Evolutionary conservation across 2,797 vertebrate genomes (phyloP), one percentile per base, ranked within the genome.

Genomic region (Smutsia temminckii): DNA sequence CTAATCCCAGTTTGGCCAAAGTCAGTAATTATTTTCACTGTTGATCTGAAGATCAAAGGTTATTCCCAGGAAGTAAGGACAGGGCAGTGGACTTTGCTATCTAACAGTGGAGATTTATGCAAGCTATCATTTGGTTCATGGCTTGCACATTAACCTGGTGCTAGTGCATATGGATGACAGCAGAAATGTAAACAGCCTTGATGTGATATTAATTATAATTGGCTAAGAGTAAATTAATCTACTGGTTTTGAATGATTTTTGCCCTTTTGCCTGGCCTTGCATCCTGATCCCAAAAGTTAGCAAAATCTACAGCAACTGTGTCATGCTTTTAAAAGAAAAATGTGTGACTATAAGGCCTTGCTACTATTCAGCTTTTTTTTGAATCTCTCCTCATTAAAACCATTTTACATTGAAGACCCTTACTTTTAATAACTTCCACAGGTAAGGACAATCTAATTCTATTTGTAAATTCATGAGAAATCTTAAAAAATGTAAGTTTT

Each of bases 1-100:
- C 97, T 98, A 96, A 97, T 97, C 95, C 95, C 63, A 89, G 86
- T 91, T 97, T 98, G 95, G 96, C 91, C 94, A 97, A 97, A 98
- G 96, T 94, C 96, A 89, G 97, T 98, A 98, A 98, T 98, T 99
- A 97, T 97, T 98, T 98, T 99, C 97, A 93, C 97, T 98, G 97
- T 94, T 97, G 98, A 98, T 98, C 92, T 95, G 96, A 96, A 98
- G 98, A 98, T 98, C 98, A 98, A 98, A 98, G 98, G 98, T 98
- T 98, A 98, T 98, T 98, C 97, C 96, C 90, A 96, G 98, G 98
- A 98, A 98, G 93, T 79, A 97, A 95, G 96, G 89, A 93, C 74
- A 97, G 97, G 94, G 94, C 92, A 91, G 66, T 87, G 75, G 96
- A 96, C 96, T 95, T 95, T 93, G 93, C 97, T 98, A 97, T 98